Conservation (phyloP, 1,140 invertebrate species). For the Eubasilissa regina region DNA sequence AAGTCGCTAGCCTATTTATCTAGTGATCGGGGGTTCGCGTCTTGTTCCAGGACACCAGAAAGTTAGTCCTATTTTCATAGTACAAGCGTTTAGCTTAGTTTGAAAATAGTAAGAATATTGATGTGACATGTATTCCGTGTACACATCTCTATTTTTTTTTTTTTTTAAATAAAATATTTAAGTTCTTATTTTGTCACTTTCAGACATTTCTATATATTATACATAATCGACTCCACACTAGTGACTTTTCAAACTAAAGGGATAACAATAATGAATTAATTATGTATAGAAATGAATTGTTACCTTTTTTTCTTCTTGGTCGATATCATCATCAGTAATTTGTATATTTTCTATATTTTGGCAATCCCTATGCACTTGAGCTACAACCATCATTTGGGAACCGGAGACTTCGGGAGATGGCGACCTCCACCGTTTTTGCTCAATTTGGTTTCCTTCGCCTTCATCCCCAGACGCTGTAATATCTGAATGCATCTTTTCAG, state of each 20-base stretch:
- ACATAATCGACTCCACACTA: neutral
- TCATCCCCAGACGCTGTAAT: neutral
- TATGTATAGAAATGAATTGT: neutral
- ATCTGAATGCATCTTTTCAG: constrained; percentile 19
- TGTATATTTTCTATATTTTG: constrained; percentile 30
- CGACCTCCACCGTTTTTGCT: neutral
- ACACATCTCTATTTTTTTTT: too few species aligned
- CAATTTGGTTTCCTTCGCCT: neutral
- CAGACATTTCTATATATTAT: neutral
- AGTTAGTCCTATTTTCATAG: too few species aligned
- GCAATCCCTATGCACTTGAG: constrained; percentile 44
- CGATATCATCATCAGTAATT: constrained; percentile 33
- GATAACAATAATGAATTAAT: neutral
- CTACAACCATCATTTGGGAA: constrained; percentile 40
- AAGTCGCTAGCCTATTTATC: too few species aligned
- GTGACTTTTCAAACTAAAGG: neutral
- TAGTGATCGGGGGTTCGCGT: too few species aligned
- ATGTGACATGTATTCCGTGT: too few species aligned
- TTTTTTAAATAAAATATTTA: too few species aligned
- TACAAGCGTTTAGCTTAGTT: too few species aligned
- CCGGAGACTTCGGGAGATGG: constrained; percentile 19
- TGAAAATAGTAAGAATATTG: too few species aligned
- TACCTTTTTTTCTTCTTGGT: constrained; percentile 36
- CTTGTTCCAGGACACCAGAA: too few species aligned
- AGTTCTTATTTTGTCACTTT: too few species aligned